Percentiles rank a stretch among this genome's conserved stretches.
Conservation (phyloP, 1,140 invertebrate genomes). For the Halictus rubicundus region DNA sequence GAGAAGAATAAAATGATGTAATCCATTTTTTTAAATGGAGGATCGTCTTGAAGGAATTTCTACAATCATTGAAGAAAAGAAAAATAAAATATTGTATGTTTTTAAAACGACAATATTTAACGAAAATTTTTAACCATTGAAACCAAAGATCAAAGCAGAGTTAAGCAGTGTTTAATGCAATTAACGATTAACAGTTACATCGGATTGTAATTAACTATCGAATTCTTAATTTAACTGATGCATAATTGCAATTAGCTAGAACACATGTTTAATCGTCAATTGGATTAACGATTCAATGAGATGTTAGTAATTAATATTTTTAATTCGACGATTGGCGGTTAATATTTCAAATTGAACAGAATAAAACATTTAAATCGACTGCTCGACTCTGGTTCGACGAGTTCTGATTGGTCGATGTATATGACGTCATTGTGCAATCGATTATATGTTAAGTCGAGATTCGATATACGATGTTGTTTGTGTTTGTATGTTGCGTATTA, state of each 20-base stretch:
- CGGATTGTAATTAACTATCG: too few species aligned
- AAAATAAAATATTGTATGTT: conserved; percentile 40
- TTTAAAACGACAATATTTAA: conserved; percentile 9
- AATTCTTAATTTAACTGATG: too few species aligned
- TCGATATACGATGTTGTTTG: conserved; percentile 6
- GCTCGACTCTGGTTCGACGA: neutral
- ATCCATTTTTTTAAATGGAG: conserved; percentile 64
- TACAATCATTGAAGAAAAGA: conserved; percentile 6
- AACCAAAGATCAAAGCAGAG: neutral
- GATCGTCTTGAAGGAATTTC: conserved; percentile 26
- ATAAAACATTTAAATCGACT: too few species aligned
- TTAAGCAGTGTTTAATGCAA: too few species aligned
- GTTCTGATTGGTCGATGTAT: conserved; percentile 11
- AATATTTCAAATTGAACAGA: too few species aligned
- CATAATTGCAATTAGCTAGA: too few species aligned
- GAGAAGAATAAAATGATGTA: conserved; percentile 65
- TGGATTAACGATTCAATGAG: too few species aligned
- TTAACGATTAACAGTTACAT: too few species aligned
- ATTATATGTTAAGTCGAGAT: conserved; percentile 11
- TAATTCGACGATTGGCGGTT: too few species aligned
- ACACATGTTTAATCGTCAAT: too few species aligned
- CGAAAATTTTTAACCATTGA: conserved; percentile 1
- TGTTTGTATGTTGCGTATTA: neutral
- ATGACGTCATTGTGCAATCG: conserved; percentile 14
- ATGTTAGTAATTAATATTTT: too few species aligned